Evolutionary conservation across 1,140 invertebrate genomes (phyloP).

Genomic region (Hyles vespertilio): DNA sequence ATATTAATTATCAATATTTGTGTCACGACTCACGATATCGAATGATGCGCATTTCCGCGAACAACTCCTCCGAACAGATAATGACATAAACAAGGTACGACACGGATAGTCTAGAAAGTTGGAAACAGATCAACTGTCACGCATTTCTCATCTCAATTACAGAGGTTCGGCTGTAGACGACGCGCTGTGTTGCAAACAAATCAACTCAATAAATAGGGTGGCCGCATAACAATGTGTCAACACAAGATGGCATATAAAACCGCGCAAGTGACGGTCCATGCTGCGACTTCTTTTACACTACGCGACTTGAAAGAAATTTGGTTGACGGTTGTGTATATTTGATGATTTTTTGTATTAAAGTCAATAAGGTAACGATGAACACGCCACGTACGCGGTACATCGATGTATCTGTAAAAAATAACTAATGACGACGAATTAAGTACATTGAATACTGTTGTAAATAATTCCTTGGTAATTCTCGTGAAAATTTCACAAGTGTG

Average conservation of each 20-base stretch:
- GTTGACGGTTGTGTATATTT: no score
- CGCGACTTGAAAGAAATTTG: conserved; percentile 16
- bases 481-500: no score
- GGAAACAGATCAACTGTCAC: conserved; percentile 39
- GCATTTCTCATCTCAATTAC: conserved; percentile 49
- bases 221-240: conserved; percentile 56
- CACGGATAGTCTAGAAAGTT: conserved; percentile 12
- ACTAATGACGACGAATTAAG: no score
- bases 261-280: conserved; percentile 29
- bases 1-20: no score
- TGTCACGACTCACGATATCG: no score
- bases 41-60: no score
- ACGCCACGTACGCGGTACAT: no score
- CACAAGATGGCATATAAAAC: conserved; percentile 57
- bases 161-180: conserved; percentile 17
- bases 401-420: no score
- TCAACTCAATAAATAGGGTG: conserved; percentile 54
- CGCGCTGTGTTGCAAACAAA: conserved; percentile 49
- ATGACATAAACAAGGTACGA: not conserved
- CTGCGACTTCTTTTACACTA: conserved; percentile 24
- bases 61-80: no score
- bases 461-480: no score
- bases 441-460: no score
- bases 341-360: no score
- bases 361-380: not conserved